Base-by-base conservation (phyloP, 2,113 vertebrate species). In the Passer domesticus region DNA sequence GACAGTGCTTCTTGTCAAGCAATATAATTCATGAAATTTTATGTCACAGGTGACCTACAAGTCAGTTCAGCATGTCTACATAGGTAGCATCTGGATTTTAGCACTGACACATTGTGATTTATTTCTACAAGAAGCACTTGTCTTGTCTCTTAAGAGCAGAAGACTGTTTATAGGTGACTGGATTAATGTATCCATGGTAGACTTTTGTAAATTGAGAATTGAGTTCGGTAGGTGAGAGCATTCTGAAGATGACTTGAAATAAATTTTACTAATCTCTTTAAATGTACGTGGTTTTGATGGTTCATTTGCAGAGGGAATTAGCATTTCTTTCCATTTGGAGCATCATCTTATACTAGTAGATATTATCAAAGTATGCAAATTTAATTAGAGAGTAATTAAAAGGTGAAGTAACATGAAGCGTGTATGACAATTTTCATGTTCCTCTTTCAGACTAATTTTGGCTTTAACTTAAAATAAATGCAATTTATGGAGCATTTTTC, bases 351-450 rank as follows among this genome's bases (percentile, higher is more conserved):
- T 52, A 81, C 66, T 84, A 95, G 73, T 70, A 93, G 96, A 79
- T 91, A 49, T 27, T 94, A 95, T 93, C 78, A 94, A 93, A 94
- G 78, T 72, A 73, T 80, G 85, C 81, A 95, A 82, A 96, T 91
- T 94, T 92, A 96, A 94, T 96, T 96, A 95, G 69, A 69, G 78
- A 84, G 60, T 91, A 92, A 89, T 96, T 96, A 89, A 91, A 92
- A 82, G 86, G 55, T 5, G 7, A 90, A 77, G 75, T 79, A 95
- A 69, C 39, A 37, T 80, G 56, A 90, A 67, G 83, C 0, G 0
- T 60, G 23, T 73, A 8, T 4, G 31, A 89, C 66, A 84, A 81
- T 91, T 81, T 92, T 89, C 82, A 53, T 89, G 35, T 93, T 92
- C 79, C 35, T 83, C 83, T 96, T 92, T 83, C 47, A 75, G 35